Base-by-base conservation (phyloP, 1,140 invertebrate species). In the Drosophila nebulosa region DNA sequence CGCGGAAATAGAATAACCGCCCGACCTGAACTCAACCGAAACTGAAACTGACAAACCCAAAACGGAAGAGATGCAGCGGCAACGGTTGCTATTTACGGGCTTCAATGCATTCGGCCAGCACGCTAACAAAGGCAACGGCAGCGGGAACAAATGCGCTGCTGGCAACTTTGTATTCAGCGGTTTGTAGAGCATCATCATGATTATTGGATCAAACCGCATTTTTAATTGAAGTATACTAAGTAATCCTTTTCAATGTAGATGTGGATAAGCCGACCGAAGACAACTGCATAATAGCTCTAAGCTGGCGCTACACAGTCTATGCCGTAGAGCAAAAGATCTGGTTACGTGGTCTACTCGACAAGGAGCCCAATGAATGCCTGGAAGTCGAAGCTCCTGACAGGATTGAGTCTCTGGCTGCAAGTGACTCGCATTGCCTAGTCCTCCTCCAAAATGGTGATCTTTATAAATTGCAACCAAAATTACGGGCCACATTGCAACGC, bases 101-200 rank as follows among this genome's bases (percentile, higher is more conserved):
- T 92, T 91, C 76, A 92, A 92, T 90, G 81, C 83, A 62, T 92
- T 92, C 70, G 90, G 90, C 16, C 91, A 92, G 76, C 85, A 91
- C 57, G 64, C 80, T 65, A 59, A 46, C 61, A 72, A 74, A 52
- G 69, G 55, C 62, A 55, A 42, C 21, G 53, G 53, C 59, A 53
- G 10, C 39, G 67, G 52, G n/a, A n/a, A n/a, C n/a, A n/a, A n/a
- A n/a, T n/a, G n/a, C 60, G 63, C 42, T 52, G 83, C 77, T 70
- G 71, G 24, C 60, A 63, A 59, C 22, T 50, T 26, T 61, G 74
- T 64, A 62, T 81, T 85, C 42, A 74, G 69, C 12, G 81, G 81
- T 85, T 74, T 55, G 73, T 78, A 74, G 55, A 26, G 27, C 35
- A 36, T 46, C 39, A 46, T 10, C 39, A 46, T 10, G 9, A 32